Percentiles rank a stretch among this genome's conserved stretches.
Conservation (phyloP, 2,113 vertebrate genomes). For the Pomatorhinus ruficollis region DNA sequence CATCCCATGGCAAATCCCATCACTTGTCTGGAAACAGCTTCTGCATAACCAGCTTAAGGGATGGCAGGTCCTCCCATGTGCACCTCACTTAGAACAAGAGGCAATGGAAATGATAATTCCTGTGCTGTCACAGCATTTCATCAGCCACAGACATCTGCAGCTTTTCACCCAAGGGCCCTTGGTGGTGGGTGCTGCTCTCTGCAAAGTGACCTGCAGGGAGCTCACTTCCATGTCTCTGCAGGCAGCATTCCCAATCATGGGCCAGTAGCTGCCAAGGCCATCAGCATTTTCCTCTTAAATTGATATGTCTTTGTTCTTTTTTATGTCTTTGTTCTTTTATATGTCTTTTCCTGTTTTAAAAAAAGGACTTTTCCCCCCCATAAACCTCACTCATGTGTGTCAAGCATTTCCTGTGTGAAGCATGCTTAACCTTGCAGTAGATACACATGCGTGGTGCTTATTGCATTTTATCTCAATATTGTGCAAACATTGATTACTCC, state of each 20-base stretch:
- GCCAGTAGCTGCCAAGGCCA: neutral
- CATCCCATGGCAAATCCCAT: neutral
- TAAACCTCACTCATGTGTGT: neutral
- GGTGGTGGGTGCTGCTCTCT: neutral
- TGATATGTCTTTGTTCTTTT: neutral
- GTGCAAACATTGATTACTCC: neutral
- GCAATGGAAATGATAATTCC: neutral
- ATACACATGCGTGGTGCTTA: neutral
- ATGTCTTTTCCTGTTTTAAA: neutral
- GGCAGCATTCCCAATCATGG: neutral
- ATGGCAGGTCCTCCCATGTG: neutral
- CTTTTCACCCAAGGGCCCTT: neutral
- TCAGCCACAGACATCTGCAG: neutral
- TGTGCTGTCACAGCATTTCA: neutral
- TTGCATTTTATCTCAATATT: neutral
- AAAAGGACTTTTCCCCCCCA: neutral
- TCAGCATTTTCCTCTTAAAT: neutral
- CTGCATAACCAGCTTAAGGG: neutral
- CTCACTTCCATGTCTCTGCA: neutral
- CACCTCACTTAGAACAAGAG: neutral
- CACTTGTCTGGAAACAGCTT: neutral
- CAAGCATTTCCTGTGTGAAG: neutral
- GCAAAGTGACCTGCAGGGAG: fast-evolving
- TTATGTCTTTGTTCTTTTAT: neutral
- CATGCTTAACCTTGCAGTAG: neutral